Evolutionary conservation across 1,140 invertebrate genomes (phyloP).

Genomic region (Achatina immaculata): DNA sequence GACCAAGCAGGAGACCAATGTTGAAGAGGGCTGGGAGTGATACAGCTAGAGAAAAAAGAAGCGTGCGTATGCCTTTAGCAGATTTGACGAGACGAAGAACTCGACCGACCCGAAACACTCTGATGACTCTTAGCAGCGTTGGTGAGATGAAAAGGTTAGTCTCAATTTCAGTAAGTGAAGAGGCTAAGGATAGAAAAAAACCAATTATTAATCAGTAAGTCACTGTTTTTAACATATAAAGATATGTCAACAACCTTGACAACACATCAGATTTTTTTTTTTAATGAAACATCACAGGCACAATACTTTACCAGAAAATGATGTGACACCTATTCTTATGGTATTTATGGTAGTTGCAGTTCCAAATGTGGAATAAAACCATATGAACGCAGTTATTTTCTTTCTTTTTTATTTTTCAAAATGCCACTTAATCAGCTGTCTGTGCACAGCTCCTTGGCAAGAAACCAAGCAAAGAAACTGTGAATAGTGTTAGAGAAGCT

Average conservation of each 20-base stretch:
- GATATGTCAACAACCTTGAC: not conserved
- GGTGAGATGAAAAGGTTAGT: constrained; percentile 98
- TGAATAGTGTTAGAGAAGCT: too few relatives aligned
- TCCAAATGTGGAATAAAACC: too few relatives aligned
- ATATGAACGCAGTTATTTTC: too few relatives aligned
- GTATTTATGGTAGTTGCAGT: too few relatives aligned
- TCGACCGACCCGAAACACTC: constrained; percentile 97
- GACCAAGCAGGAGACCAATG: constrained; percentile 96
- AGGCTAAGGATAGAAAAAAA: constrained; percentile 78
- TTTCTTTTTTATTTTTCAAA: too few relatives aligned
- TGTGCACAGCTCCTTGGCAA: too few relatives aligned
- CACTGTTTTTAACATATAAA: not conserved
- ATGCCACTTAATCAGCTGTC: too few relatives aligned
- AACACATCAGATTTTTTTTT: not conserved
- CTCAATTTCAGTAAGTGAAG: constrained; percentile 95
- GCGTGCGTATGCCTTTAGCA: constrained; percentile 95
- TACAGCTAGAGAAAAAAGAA: constrained; percentile 97
- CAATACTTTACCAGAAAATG: too few relatives aligned
- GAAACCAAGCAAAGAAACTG: too few relatives aligned
- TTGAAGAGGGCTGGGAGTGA: constrained; percentile 98
- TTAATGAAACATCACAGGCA: too few relatives aligned
- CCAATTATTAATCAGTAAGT: constrained; percentile 25
- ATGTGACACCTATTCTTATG: too few relatives aligned
- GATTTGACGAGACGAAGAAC: constrained; percentile 94
- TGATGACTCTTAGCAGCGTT: constrained; percentile 94